Percentiles rank a stretch among this genome's conserved stretches.
These are phyloP conservation scores for Oryzaephilus surinamensis DNA, from an alignment of 1,140 invertebrate genomes.

Conservation along the genomic window DNA sequence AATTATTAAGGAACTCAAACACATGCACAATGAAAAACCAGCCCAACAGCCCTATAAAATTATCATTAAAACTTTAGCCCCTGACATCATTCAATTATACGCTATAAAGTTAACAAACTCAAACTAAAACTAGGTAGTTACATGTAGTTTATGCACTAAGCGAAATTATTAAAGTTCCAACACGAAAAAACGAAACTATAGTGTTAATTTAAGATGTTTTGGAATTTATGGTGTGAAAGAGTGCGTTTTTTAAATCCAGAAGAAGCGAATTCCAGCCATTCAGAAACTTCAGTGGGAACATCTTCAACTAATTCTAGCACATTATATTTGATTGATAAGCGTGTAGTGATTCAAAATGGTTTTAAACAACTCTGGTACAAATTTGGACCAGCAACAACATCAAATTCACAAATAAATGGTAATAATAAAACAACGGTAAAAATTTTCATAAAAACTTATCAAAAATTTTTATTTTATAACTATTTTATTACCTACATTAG, in stretches of 20 bases:
- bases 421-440: not conserved
- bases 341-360: constrained; percentile 27
- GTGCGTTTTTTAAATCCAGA: constrained; percentile 35
- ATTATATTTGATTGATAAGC: constrained; percentile 32
- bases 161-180: too few species aligned
- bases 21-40: too few species aligned
- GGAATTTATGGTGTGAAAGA: constrained; percentile 45
- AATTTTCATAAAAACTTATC: not conserved
- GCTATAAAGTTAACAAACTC: too few species aligned
- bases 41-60: not conserved
- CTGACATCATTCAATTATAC: too few species aligned
- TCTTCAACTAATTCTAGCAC: constrained; percentile 38
- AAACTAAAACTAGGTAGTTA: too few species aligned
- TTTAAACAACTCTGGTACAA: constrained; percentile 34
- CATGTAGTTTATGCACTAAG: too few species aligned
- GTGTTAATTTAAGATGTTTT: constrained; percentile 36
- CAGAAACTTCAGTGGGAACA: constrained; percentile 43
- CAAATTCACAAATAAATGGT: not conserved
- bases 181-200: too few species aligned
- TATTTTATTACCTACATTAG: not conserved
- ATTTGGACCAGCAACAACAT: constrained; percentile 21
- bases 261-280: constrained; percentile 37
- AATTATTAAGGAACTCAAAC: too few species aligned
- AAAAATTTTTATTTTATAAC: not conserved
- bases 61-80: too few species aligned